Conservation (phyloP, 2,888 invertebrate genomes). For the Eupithecia tripunctaria region DNA sequence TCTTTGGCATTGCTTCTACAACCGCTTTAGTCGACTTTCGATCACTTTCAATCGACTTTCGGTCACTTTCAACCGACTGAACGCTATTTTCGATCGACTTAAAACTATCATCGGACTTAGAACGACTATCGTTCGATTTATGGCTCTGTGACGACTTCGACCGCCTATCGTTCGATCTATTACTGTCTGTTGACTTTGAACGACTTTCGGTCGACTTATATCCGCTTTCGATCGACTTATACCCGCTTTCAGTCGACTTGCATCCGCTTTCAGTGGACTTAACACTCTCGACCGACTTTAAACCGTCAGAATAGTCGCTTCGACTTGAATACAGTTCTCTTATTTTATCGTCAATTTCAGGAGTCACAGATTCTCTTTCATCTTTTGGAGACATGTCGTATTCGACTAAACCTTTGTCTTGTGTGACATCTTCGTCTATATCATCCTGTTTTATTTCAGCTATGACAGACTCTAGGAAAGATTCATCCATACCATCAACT, state of each 20-base stretch:
- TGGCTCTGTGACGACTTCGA: background rate
- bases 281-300: slow-evolving; percentile 60
- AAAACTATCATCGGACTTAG: slow-evolving; percentile 30
- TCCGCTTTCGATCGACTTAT: slow-evolving; percentile 24
- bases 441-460: slow-evolving; percentile 77
- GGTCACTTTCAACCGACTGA: slow-evolving; percentile 21
- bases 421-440: slow-evolving; percentile 66
- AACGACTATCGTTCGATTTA: slow-evolving; percentile 28
- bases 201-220: slow-evolving; percentile 26
- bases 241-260: slow-evolving; percentile 18
- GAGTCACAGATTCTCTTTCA: slow-evolving; percentile 64
- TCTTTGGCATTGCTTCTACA: slow-evolving; percentile 55
- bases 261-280: slow-evolving; percentile 47
- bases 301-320: slow-evolving; percentile 64
- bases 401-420: slow-evolving; percentile 74
- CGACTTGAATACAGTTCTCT: slow-evolving; percentile 54
- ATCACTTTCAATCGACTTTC: slow-evolving; percentile 28
- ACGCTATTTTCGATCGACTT: background rate
- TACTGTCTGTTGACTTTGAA: slow-evolving; percentile 7
- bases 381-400: slow-evolving; percentile 74
- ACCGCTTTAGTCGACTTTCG: slow-evolving; percentile 27
- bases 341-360: slow-evolving; percentile 68
- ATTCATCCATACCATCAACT: slow-evolving; percentile 69
- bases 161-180: slow-evolving; percentile 6
- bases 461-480: slow-evolving; percentile 76